These are phyloP conservation scores for Amblyopsis hoosieri DNA, from an alignment of 2,797 vertebrate genomes.

Conservation along the genomic window DNA sequence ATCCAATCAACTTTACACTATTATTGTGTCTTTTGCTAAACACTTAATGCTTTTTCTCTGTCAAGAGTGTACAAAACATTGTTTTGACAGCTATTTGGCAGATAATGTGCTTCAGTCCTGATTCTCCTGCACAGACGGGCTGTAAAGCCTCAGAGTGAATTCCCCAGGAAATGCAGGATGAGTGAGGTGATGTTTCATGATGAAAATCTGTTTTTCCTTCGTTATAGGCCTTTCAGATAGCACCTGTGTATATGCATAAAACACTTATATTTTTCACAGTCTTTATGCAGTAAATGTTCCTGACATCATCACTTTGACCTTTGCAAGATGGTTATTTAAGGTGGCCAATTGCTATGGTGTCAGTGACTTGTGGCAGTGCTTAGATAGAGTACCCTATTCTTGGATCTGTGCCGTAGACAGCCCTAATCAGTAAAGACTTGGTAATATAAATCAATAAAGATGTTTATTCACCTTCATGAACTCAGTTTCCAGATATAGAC, in stretches of 20 bases:
- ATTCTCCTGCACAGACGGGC: slow-evolving; percentile 22
- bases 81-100: slow-evolving; percentile 57
- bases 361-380: slow-evolving; percentile 41
- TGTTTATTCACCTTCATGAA: slow-evolving; percentile 27
- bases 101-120: slow-evolving; percentile 29
- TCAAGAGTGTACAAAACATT: slow-evolving; percentile 33
- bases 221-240: slow-evolving; percentile 14
- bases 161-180: slow-evolving; percentile 39
- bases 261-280: slow-evolving; percentile 4
- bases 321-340: slow-evolving; percentile 53
- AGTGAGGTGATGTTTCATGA: slow-evolving; percentile 39
- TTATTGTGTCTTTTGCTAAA: slow-evolving; percentile 21
- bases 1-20: slow-evolving; percentile 23
- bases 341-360: slow-evolving; percentile 46
- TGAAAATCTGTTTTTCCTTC: slow-evolving; percentile 27
- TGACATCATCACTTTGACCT: slow-evolving; percentile 64
- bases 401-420: slow-evolving; percentile 38
- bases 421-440: slow-evolving; percentile 17
- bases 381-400: slow-evolving; percentile 36
- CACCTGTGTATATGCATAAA: slow-evolving; percentile 40
- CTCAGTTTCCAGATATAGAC: slow-evolving; percentile 12
- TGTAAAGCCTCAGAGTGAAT: slow-evolving; percentile 43
- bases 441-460: slow-evolving; percentile 30
- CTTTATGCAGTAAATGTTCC: slow-evolving; percentile 4
- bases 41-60: slow-evolving; percentile 38